Base-by-base conservation (phyloP, 2,888 invertebrate genomes). In the Onchidella celtica region DNA sequence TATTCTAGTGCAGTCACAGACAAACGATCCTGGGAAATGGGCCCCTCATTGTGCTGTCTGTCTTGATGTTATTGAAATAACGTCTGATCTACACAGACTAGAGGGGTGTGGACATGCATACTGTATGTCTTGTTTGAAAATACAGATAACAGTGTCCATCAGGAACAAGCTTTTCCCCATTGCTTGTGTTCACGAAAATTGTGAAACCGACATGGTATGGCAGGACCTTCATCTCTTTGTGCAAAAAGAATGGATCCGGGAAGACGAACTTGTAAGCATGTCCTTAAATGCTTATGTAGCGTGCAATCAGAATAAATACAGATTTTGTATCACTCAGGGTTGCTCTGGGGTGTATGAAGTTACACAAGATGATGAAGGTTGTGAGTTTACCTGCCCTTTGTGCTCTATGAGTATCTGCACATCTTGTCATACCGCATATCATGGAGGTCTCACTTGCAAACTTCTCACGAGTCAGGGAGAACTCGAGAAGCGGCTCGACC, bases 101-200 rank as follows among this genome's bases (percentile, higher is more conserved):
- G 90, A 91, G 68, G 83, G 79, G 27, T 92, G 92, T 80, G 90
- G 90, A 0, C 92, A 92, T 84, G 85, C 88, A 1, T 91, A 90
- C 78, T 92, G 92, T 79, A 76, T 69, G 3, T 85, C 84, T 2
- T 92, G 92, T 75, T 61, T 89, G 9, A 82, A 82, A 14, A 76
- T 72, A 9, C 86, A 86, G 65, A 55, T 73, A 1, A 32, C 27
- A 4, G 82, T 83, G 29, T 85, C 85, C 9, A 78, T 89, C 6
- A 59, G 78, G 14, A 82, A 83, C 68, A 87, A 83, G 65, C 84
- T 86, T 3, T 83, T 91, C 36, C 92, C 92, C 0, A 40, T 91
- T 0, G 66, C 24, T 6, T 92, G 92, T 83, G 85, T 84, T 21
- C 36, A 68, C 4, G 90, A 91, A n/a, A 83, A 79, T 0, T 92